Evolutionary conservation across 2,113 vertebrate species (phyloP).

Genomic region (Coregonus clupeaformis): DNA sequence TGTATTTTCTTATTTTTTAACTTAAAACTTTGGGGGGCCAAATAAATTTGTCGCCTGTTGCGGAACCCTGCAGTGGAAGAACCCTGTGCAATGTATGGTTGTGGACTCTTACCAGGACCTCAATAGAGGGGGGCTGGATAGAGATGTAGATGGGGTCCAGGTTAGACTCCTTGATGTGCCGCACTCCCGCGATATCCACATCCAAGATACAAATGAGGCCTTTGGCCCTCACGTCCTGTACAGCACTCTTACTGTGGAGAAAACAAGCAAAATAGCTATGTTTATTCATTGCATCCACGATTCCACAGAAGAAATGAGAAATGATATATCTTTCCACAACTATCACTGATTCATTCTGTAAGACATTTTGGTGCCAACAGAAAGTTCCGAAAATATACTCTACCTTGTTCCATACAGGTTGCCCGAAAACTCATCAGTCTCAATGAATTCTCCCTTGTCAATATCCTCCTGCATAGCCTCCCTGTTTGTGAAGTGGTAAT

Average conservation of each 20-base stretch:
- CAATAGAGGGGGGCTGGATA: slow-evolving; percentile 89
- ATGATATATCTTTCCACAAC: background rate
- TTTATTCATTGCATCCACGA: background rate
- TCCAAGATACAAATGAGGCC: slow-evolving; percentile 97
- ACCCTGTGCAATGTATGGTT: too few relatives aligned
- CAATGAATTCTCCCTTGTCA: slow-evolving; percentile 84
- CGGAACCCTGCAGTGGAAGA: too few relatives aligned
- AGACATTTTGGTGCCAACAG: background rate
- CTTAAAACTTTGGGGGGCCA: too few relatives aligned
- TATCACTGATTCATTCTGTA: background rate
- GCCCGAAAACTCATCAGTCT: slow-evolving; percentile 90
- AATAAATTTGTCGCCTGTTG: too few relatives aligned
- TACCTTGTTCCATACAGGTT: slow-evolving; percentile 97
- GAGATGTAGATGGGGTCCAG: slow-evolving; percentile 91
- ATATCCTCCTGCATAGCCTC: slow-evolving; percentile 88
- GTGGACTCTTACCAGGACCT: slow-evolving; percentile 77
- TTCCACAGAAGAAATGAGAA: background rate
- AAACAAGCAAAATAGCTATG: background rate
- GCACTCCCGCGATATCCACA: slow-evolving; percentile 93
- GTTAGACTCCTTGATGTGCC: slow-evolving; percentile 89
- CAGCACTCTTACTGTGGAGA: slow-evolving; percentile 82
- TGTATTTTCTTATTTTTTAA: too few relatives aligned
- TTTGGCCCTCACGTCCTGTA: slow-evolving; percentile 85
- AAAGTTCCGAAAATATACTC: background rate
- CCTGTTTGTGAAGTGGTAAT: slow-evolving; percentile 89